phyloP scores from a whole-genome alignment of 2,797 vertebrate species.

The Microcaecilia unicolor region DNA sequence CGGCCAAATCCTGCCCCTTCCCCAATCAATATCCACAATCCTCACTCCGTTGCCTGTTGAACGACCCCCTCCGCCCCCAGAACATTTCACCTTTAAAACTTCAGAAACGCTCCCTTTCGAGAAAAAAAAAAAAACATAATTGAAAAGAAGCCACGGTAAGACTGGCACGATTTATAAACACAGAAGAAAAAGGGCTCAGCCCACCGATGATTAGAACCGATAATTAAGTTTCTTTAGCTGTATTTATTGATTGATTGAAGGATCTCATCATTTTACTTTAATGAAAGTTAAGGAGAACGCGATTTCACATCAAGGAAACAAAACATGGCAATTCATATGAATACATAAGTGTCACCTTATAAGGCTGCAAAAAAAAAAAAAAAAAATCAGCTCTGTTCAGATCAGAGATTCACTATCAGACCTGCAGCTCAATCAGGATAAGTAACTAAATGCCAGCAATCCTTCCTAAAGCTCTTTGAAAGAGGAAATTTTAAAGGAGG shows the following conservation, averaged over 20 bases:
- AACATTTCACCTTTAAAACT: not conserved
- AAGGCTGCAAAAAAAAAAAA: not conserved
- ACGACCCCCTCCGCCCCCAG: constrained; percentile 1
- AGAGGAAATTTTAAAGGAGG: constrained; percentile 8
- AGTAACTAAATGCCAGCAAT: constrained; percentile 2
- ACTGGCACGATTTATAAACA: too few species aligned
- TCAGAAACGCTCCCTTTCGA: too few species aligned
- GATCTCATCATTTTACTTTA: not conserved
- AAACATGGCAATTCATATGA: not conserved
- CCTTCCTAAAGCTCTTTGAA: constrained; percentile 1
- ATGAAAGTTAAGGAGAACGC: not conserved
- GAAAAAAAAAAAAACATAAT: too few species aligned
- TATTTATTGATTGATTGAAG: not conserved
- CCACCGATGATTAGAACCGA: not conserved
- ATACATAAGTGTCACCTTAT: not conserved
- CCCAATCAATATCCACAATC: constrained; percentile 37
- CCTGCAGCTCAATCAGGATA: not conserved
- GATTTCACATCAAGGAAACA: constrained; percentile 24
- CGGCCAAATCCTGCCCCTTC: constrained; percentile 19
- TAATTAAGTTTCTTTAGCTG: not conserved
- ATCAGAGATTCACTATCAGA: not conserved
- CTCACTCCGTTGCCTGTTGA: constrained; percentile 28
- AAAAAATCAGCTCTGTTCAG: not conserved
- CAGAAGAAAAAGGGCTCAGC: not conserved
- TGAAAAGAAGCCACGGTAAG: too few species aligned